A percentile compares a stretch with the other conserved stretches of the same genome.
phyloP scores from a whole-genome alignment of 2,113 vertebrate genomes.

The Corythoichthys haematopterus region DNA sequence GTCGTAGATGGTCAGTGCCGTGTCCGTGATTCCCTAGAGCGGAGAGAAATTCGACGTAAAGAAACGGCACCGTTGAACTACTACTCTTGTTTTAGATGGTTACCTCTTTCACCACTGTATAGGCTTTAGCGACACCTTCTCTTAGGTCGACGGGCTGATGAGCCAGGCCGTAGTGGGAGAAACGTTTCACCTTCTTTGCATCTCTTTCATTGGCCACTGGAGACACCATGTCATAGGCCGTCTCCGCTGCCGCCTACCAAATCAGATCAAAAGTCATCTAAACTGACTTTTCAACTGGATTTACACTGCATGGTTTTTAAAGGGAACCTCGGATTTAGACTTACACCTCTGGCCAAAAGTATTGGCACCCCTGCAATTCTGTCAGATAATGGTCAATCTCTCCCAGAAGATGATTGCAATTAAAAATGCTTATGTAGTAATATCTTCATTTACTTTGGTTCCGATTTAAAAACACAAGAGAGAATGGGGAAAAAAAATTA shows the following conservation, averaged over 20 bases:
- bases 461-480: too few species aligned
- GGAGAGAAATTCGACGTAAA: neutral
- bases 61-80: neutral
- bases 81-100: neutral
- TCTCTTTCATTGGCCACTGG: slow-evolving; percentile 84
- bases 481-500: too few species aligned
- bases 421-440: too few species aligned
- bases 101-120: slow-evolving; percentile 96
- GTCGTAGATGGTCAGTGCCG: slow-evolving; percentile 92
- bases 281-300: neutral
- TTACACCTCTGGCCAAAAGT: too few species aligned
- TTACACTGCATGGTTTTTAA: neutral
- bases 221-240: slow-evolving; percentile 97
- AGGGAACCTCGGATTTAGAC: too few species aligned
- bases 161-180: slow-evolving; percentile 84
- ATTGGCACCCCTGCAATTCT: too few species aligned
- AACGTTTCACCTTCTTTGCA: slow-evolving; percentile 79
- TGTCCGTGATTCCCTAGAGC: slow-evolving; percentile 88
- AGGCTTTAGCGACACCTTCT: slow-evolving; percentile 96
- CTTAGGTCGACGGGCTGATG: slow-evolving; percentile 93
- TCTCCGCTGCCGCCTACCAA: slow-evolving; percentile 90
- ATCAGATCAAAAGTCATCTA: neutral
- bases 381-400: too few species aligned
- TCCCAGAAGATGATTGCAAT: too few species aligned
- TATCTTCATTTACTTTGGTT: too few species aligned